Base-by-base conservation (phyloP, 2,113 vertebrate genomes). In the Egretta garzetta region DNA sequence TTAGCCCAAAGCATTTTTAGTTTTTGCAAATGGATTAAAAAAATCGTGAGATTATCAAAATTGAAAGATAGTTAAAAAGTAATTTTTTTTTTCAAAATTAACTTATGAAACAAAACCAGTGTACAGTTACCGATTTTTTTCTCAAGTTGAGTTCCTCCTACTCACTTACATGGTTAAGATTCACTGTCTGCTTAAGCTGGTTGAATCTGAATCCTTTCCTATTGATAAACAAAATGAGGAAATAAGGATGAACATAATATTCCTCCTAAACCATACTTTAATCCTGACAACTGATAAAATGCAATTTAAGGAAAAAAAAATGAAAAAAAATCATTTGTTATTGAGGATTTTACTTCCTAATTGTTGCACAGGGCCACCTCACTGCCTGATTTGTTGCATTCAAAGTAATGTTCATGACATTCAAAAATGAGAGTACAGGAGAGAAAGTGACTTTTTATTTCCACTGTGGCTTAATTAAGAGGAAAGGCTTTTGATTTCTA, bases 391-490 rank as follows among this genome's bases (percentile, higher is more conserved):
- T 93, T 86, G 24, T 41, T 71, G 4, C 23, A 67, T 91, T 97
- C 19, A 93, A 67, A 81, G 81, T 52, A 20, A 82, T 63, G 35
- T 10, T 62, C 28, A 67, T 49, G 64, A 14, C 68, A 75, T 52
- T 92, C 7, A 59, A 30, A 59, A 80, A 52, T 35, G 30, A 75
- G 21, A 82, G 26, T 75, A 80, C 12, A 35, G 68, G 72, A 83
- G n/a, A 82, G 41, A 91, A 90, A 91, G 3, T 30, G 22, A 88
- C 28, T 49, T 90, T 1, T 47, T 86, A 49, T 93, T 94, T 94
- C 33, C 88, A 82, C 76, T 74, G 67, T 90, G 75, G 23, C 37
- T 96, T 92, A 94, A 96, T 82, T 94, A 96, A 90, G 89, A 92
- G 53, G 70, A 62, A 53, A 86, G 8, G 37, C 3, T 82, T 96